Evolutionary conservation across 2,113 vertebrate genomes (phyloP).

Genomic region (cattle (Bos taurus)): DNA sequence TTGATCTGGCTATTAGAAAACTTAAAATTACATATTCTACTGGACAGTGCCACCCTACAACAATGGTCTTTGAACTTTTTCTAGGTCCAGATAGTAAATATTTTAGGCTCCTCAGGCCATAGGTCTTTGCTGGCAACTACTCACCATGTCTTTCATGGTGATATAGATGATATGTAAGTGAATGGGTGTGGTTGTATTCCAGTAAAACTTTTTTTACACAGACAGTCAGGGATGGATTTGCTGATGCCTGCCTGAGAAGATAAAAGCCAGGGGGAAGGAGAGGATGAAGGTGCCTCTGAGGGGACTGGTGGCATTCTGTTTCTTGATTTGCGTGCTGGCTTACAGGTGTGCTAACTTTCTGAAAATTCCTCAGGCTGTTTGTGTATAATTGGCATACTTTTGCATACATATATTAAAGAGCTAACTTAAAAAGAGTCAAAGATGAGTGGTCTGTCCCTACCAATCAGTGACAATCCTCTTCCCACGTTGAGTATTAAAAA

Average conservation of each 20-base stretch:
- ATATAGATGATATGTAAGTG: not conserved
- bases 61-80: not conserved
- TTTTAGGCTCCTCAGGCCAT: not conserved
- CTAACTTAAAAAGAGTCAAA: not conserved
- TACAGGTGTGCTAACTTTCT: not conserved
- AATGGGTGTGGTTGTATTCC: rapidly evolving
- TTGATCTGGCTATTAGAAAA: not conserved
- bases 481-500: not conserved
- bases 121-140: not conserved
- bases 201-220: constrained; percentile 28
- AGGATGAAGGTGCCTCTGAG: too few relatives aligned
- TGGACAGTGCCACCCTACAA: not conserved
- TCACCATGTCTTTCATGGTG: not conserved
- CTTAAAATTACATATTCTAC: not conserved
- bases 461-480: not conserved
- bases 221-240: not conserved
- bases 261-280: not conserved
- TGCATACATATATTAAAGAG: not conserved
- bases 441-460: not conserved
- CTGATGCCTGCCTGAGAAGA: not conserved
- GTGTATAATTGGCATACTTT: not conserved
- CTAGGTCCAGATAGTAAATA: not conserved
- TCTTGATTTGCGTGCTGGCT: not conserved
- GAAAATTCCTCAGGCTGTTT: not conserved
- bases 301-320: not conserved